phyloP scores from a whole-genome alignment of 2,113 vertebrate genomes.

The Pterocles orientalis region DNA sequence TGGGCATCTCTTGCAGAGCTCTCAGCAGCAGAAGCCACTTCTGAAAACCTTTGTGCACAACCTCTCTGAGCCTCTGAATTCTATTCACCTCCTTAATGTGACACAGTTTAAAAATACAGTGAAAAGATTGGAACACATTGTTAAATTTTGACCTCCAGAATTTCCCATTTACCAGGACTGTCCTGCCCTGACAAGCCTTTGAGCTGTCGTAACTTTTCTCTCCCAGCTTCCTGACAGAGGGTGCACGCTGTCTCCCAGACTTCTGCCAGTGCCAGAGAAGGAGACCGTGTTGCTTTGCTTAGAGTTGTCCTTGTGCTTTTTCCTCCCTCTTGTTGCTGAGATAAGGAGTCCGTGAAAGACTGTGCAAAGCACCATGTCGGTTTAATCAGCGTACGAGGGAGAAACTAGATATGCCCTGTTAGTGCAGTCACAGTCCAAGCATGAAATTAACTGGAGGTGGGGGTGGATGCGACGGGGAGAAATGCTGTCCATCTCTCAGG shows the following conservation, averaged over 20 bases:
- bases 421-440: conserved; percentile 50
- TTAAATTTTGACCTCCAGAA: neutral
- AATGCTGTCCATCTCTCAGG: conserved; percentile 33
- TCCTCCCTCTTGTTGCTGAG: conserved; percentile 61
- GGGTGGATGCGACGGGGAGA: conserved; percentile 9
- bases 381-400: conserved; percentile 64
- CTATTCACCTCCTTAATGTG: neutral
- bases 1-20: neutral
- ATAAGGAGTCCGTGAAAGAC: conserved; percentile 74
- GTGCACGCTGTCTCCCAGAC: neutral
- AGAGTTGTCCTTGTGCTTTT: conserved; percentile 69
- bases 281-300: conserved; percentile 29
- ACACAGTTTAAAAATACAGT: neutral
- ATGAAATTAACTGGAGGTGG: conserved; percentile 59
- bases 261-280: neutral
- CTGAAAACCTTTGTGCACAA: neutral
- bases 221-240: neutral
- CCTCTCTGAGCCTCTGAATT: neutral
- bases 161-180: neutral
- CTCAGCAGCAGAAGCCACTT: neutral
- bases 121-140: neutral
- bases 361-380: conserved; percentile 74
- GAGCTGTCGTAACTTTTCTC: neutral
- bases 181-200: neutral
- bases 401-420: conserved; percentile 71